Evolutionary conservation across 2,888 invertebrate genomes (phyloP).

Genomic region (Andrena trimmerana): DNA sequence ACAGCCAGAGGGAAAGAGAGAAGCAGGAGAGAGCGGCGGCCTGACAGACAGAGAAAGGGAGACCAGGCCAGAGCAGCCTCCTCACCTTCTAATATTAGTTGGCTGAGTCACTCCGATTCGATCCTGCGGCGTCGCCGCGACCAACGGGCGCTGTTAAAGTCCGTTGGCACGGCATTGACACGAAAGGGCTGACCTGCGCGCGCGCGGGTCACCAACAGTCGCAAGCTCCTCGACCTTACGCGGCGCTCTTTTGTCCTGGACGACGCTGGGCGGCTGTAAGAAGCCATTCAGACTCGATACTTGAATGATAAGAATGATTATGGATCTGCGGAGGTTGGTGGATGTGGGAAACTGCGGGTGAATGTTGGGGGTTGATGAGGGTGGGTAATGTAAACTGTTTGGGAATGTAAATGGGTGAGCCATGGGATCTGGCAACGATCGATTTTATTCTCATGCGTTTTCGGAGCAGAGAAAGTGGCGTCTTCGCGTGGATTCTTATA

Average conservation of each 20-base stretch:
- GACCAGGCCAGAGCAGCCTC: slow-evolving; percentile 70
- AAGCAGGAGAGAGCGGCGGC: neutral
- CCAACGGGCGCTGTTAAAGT: slow-evolving; percentile 50
- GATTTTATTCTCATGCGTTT: no score
- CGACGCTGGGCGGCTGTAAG: neutral
- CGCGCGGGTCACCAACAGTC: slow-evolving; percentile 21
- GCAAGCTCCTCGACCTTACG: neutral
- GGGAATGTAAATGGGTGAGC: no score
- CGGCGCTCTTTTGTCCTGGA: neutral
- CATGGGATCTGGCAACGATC: no score
- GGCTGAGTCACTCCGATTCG: slow-evolving; percentile 76
- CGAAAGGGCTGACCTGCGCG: slow-evolving; percentile 49
- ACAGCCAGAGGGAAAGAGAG: slow-evolving; percentile 7
- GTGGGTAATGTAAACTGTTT: no score
- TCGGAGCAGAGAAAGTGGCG: no score
- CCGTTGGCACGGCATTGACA: slow-evolving; percentile 72
- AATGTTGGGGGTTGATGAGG: no score
- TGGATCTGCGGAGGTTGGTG: no score
- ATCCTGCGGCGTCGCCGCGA: slow-evolving; percentile 64
- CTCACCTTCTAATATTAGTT: slow-evolving; percentile 81
- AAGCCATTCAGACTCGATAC: no score
- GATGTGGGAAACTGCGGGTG: no score
- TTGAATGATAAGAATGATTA: no score
- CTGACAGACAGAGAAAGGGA: slow-evolving; percentile 26
- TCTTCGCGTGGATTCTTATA: no score